Evolutionary conservation across 2,113 vertebrate species (phyloP), one percentile per base, ranked within the genome.

Genomic region (Corythornis vintsioides): DNA sequence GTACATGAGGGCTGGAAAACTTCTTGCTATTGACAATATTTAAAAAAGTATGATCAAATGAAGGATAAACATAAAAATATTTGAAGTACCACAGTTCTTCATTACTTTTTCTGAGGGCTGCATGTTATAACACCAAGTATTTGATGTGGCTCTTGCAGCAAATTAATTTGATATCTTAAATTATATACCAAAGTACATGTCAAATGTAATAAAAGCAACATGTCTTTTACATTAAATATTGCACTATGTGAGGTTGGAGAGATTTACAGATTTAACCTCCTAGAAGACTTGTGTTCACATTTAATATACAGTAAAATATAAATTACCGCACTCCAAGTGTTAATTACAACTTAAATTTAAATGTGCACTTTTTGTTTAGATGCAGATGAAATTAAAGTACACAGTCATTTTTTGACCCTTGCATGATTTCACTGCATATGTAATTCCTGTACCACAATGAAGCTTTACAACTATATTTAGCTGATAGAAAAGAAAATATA

Each of bases 141-240:
- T 8, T 1, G 1, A 67, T 35, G 38, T 73, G 59, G 6, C 50
- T 75, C 67, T 65, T 78, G 29, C 24, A 81, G 42, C 11, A 74
- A 67, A 77, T 93, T 90, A 72, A n/a, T 24, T 42, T 72, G 60
- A 21, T 84, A 45, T 42, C 38, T 84, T 80, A 86, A 94, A 92
- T 84, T 83, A 67, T 25, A 69, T 56, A 48, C 10, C 48, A 80
- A 84, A 75, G 82, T 78, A 33, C 38, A 48, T 50, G 26, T 72
- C 65, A 86, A 72, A 59, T 43, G 45, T 57, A 74, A 88, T 73
- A 66, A 38, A 66, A 43, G 71, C 26, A 60, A 17, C 10, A 6
- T 33, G 12, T 67, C 24, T 77, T 89, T 86, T 83, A 24, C 47
- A 43, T 61, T 76, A 24, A 61, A 70, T 77, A 57, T 76, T 80